Evolutionary conservation across 2,797 vertebrate genomes (phyloP), one percentile per base, ranked within the genome.

Genomic region (Thalassophryne amazonica): DNA sequence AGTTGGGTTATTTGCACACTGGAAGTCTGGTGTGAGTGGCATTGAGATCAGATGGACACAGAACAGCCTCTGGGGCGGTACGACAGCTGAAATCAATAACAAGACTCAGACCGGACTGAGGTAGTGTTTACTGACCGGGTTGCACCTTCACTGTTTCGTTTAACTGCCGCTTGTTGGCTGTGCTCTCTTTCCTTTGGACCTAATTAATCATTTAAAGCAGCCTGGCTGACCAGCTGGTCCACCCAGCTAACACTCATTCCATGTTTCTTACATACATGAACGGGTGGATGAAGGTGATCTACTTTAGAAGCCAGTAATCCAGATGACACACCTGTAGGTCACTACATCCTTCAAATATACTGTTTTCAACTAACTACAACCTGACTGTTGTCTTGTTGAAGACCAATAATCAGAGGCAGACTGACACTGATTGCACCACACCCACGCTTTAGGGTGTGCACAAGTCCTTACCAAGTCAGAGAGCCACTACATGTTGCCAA

Each of bases 131-230:
- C 46, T 23, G 56, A 11, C 14, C 5, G 45, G 25, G 68, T 35
- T 72, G 69, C 57, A 48, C 79, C 81, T 63, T 39, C 1, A 8
- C 12, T 76, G 69, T 73, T 68, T 81, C 55, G 39, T 39, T 54
- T 56, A 37, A 11, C 37, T 36, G 56, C 52, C 24, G 5, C 36
- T 17, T 68, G 13, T 17, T 21, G 10, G 45, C 15, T 1, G 0
- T 13, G 35, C 35, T 29, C 20, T 12, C 7, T 31, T 61, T 35
- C 24, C 19, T 31, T 25, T 35, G 11, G 14, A 3, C 23, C 3
- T 15, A 42, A n/a, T 86, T 25, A 81, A 77, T 84, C 70, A 80
- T 84, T 77, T 54, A 85, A 25, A 14, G 17, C 32, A 13, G 13
- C 34, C 52, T 0, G 19, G 11, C 35, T 50, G 54, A 69, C 23